phyloP scores from a whole-genome alignment of 2,888 invertebrate genomes.

The Caenorhabditis virilis region DNA sequence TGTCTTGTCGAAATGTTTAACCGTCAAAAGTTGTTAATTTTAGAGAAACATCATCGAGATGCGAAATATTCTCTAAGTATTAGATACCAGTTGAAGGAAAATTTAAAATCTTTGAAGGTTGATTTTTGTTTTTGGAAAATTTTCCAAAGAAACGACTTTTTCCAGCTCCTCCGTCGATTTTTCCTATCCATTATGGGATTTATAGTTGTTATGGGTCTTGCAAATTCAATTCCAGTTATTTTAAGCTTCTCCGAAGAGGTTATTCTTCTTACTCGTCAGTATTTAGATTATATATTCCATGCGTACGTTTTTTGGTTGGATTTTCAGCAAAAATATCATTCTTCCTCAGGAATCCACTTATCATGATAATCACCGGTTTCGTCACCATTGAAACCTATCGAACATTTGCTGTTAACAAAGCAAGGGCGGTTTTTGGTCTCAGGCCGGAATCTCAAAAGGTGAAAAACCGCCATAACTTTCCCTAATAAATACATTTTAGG shows the following conservation, averaged over 20 bases:
- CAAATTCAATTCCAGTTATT: constrained; percentile 31
- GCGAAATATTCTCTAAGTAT: constrained; percentile 33
- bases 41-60: constrained; percentile 26
- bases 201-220: constrained; percentile 28
- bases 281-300: constrained; percentile 34
- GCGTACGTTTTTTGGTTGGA: constrained; percentile 10
- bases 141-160: not conserved
- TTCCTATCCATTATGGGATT: constrained; percentile 21
- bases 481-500: constrained; percentile 9
- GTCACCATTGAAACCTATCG: constrained; percentile 32
- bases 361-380: constrained; percentile 23
- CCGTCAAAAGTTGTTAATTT: constrained; percentile 9
- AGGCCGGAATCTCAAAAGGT: constrained; percentile 25
- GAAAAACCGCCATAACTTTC: not conserved
- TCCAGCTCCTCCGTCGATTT: constrained; percentile 32
- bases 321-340: not conserved
- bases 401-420: constrained; percentile 25
- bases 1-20: constrained; percentile 26
- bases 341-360: constrained; percentile 26
- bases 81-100: constrained; percentile 35
- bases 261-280: constrained; percentile 16
- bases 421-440: constrained; percentile 23
- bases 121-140: too few species aligned
- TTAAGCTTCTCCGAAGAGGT: constrained; percentile 15
- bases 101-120: constrained; percentile 31